Evolutionary conservation across 2,113 vertebrate species (phyloP), one percentile per base, ranked within the genome.

Genomic region (Centrocercus urophasianus): DNA sequence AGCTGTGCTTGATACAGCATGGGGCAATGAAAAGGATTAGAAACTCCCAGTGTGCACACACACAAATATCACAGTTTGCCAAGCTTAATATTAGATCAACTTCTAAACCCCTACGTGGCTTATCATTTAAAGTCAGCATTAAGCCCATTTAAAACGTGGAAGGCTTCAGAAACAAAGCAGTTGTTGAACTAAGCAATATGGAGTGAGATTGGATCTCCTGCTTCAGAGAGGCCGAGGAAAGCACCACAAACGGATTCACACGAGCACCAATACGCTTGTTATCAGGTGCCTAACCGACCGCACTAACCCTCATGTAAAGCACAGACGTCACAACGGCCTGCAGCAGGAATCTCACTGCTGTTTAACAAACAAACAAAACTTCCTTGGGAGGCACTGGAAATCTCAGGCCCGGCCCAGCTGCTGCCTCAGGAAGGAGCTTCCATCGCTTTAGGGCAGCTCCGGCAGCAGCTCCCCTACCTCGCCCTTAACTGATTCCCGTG

Each of bases 401-500:
- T 4, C 1, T 11, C n/a, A 74, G 54, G 20, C 45, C 47, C 36
- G 21, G 32, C 70, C 73, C 88, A 83, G 60, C 21, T 38, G 38
- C 9, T 87, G 75, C 48, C 57, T 82, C n/a, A 70, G 25, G 25
- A 77, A 74, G 74, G 1, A 43, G 17, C 14, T 38, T 14, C 18
- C 50, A 19, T 24, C 50, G 2, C 5, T 67, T 63, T 52, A 65
- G 47, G n/a, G 14, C 6, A 1, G 18, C 2, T 11, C 34, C 40
- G 47, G 7, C 50, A 42, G 70, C 42, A 56, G 13, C 48, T 30
- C 64, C 3, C 13, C 27, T 5, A 2, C 8, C 27, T 59, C 40
- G 28, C 38, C 0, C 7, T 19, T 12, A 38, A 60, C 1, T 6
- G 38, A 54, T 2, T 11, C 30, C 11, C 14, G 11, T 50, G 34